Base-by-base conservation (phyloP, 1,140 invertebrate species). In the Arctopsyche grandis region DNA sequence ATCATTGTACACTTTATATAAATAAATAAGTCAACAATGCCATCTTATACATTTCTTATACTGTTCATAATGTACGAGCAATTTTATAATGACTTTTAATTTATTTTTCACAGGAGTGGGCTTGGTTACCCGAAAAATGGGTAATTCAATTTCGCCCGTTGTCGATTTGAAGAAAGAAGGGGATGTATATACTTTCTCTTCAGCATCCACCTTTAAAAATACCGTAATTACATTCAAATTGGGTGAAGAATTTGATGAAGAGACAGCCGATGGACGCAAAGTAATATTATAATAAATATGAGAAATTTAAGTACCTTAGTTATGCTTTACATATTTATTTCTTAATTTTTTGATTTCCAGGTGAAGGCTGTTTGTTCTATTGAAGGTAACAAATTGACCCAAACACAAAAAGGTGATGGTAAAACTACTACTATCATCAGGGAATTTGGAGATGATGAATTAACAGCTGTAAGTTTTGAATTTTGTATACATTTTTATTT, bases 171-270 rank as follows among this genome's bases (percentile, higher is more conserved):
- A 88, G 9, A 83, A 89, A 79, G 89, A 91, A 69, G 90, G 92
- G 3, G 92, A 91, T 29, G 83, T 86, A 3, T 96, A 92, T 88
- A 91, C 90, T 0, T 85, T 97, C 56, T 93, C 93, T 80, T 95
- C 95, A 0, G 89, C 90, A 4, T 95, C 95, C 74, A 93, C 94
- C 44, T 95, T 97, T 87, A 97, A 96, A 86, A 95, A 90, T 83
- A 91, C 92, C 0, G 91, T 93, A 82, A 91, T 94, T 78, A 92
- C 90, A 83, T 97, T 97, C 89, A 94, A 91, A 87, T 90, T 94
- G 0, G 94, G 93, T 0, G 91, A 94, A 81, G 93, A 95, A 84
- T 95, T 96, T 83, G 93, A 95, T 4, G 95, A 97, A 84, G 92
- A 93, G 77, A 95, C 95, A 1, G 90, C 92, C 79, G 95, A 97